phyloP scores from a whole-genome alignment of 1,140 invertebrate genomes.

The Plectrocnemia conspersa region DNA sequence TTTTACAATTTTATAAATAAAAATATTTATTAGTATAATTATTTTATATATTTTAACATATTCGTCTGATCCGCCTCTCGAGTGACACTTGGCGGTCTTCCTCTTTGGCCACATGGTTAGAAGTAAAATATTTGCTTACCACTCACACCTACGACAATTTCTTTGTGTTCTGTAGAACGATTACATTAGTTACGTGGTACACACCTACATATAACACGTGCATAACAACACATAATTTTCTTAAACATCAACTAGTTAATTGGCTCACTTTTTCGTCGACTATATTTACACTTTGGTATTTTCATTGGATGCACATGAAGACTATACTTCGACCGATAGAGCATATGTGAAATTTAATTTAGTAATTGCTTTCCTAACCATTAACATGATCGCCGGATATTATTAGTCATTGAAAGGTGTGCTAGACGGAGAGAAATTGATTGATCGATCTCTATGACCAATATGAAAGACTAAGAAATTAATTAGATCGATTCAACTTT shows the following conservation, averaged over 20 bases:
- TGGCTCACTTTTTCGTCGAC: neutral
- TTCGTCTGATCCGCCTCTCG: neutral
- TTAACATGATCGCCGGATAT: constrained; percentile 7
- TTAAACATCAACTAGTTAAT: neutral
- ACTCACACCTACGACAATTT: neutral
- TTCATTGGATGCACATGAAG: no score
- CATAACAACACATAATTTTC: neutral
- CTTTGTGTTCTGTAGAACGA: neutral
- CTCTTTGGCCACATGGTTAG: constrained; percentile 23
- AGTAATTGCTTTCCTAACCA: constrained; percentile 2
- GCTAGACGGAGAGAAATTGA: neutral
- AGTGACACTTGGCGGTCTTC: constrained; percentile 28
- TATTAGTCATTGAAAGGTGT: neutral
- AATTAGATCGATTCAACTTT: no score
- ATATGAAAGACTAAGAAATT: no score
- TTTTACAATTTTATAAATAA: neutral
- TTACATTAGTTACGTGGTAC: neutral
- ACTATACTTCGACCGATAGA: no score
- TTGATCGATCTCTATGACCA: no score
- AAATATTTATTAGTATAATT: neutral
- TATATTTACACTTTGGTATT: no score
- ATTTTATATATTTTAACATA: neutral
- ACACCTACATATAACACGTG: neutral
- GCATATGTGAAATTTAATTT: no score
- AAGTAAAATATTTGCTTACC: neutral